phyloP scores from a whole-genome alignment of 2,797 vertebrate species.

The Thaleichthys pacificus region DNA sequence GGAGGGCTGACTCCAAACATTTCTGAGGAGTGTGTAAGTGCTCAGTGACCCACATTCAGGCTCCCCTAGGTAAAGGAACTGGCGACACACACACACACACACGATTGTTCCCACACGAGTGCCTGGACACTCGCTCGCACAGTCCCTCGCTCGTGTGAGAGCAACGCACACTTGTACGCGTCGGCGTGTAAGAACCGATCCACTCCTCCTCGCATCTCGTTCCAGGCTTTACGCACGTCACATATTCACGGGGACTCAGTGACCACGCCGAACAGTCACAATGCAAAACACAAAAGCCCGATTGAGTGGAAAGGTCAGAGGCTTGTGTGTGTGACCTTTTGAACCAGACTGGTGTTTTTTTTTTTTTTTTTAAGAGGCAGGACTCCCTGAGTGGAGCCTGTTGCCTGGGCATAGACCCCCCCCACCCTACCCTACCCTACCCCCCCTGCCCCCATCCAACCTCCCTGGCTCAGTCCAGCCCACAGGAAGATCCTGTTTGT shows the following conservation, averaged over 20 bases:
- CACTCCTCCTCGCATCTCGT: neutral
- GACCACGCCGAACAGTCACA: conserved; percentile 24
- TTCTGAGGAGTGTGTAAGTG: conserved; percentile 63
- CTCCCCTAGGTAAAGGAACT: conserved; percentile 59
- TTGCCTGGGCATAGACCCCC: neutral
- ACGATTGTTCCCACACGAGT: neutral
- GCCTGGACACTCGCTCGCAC: conserved; percentile 28
- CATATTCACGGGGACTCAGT: conserved; percentile 5
- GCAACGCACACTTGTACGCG: neutral
- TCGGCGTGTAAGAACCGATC: neutral
- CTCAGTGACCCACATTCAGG: conserved; percentile 63
- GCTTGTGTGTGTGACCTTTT: conserved; percentile 66
- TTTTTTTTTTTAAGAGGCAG: conserved; percentile 56
- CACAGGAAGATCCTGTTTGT: conserved; percentile 56
- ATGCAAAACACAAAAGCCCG: conserved; percentile 57
- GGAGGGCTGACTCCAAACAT: conserved; percentile 36
- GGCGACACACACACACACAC: conserved; percentile 13
- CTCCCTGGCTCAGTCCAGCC: conserved; percentile 32
- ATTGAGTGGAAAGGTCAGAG: conserved; percentile 73
- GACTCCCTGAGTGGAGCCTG: conserved; percentile 53
- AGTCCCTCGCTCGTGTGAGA: neutral
- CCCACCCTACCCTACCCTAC: neutral
- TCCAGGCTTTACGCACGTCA: conserved; percentile 12
- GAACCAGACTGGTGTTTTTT: conserved; percentile 66
- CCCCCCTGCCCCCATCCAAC: conserved; percentile 27